Evolutionary conservation across 2,888 invertebrate genomes (phyloP).

Genomic region (Ornithoptera alexandrae): DNA sequence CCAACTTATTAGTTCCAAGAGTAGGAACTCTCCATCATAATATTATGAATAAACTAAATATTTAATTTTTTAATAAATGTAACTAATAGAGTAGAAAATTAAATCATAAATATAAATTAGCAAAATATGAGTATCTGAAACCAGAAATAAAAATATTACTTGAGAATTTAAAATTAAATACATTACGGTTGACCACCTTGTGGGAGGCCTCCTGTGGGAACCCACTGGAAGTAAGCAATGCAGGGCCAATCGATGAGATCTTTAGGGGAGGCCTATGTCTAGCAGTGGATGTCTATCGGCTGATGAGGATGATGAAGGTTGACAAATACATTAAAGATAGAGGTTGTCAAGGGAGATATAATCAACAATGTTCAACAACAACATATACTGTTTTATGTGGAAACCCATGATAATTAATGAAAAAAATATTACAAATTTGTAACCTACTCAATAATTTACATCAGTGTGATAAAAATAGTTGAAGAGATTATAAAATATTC

Average conservation of each 20-base stretch:
- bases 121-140: neutral
- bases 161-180: too few species aligned
- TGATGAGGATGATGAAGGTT: too few species aligned
- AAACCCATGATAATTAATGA: conserved; percentile 24
- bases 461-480: conserved; percentile 41
- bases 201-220: too few species aligned
- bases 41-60: conserved; percentile 8
- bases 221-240: too few species aligned
- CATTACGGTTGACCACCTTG: too few species aligned
- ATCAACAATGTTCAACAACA: neutral
- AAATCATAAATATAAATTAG: neutral
- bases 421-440: conserved; percentile 28
- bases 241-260: too few species aligned
- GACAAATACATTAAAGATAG: neutral
- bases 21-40: conserved; percentile 35
- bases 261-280: too few species aligned
- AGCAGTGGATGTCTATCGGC: too few species aligned
- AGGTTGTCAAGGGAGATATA: neutral
- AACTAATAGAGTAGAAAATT: too few species aligned
- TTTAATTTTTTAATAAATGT: neutral
- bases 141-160: too few species aligned
- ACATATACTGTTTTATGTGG: conserved; percentile 22
- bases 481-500: conserved; percentile 49
- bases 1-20: conserved; percentile 28
- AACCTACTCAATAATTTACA: conserved; percentile 33